Base-by-base conservation (phyloP, 2,113 vertebrate species). In the Pterocles gutturalis region DNA sequence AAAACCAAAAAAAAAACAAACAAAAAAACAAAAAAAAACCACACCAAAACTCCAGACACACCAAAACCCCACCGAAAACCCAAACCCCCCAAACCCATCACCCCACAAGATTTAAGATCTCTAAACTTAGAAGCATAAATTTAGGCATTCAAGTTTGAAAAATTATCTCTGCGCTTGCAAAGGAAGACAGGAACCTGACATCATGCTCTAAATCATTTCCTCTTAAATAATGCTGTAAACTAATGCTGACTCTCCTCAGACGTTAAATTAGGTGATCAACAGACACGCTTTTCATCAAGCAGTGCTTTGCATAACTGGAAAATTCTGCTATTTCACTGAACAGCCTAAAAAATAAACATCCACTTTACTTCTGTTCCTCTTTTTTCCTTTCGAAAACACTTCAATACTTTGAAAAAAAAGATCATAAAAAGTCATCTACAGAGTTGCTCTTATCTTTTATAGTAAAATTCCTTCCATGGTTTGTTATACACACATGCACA, bases 371-470 rank as follows among this genome's bases (percentile, higher is more conserved):
- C 49, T 76, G 18, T 73, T 86, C 25, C 31, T 85, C 19, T 67
- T 76, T 53, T 69, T 64, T 34, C 48, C 22, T 69, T 77, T 61
- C 28, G 73, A 75, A 73, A 89, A 41, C 29, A 51, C 10, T 72
- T 70, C 24, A 90, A 77, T 58, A 77, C 10, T 86, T 90, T 34
- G 13, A 36, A 66, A 66, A 82, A 70, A 83, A 57, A 57, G 17
- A 72, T 4, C 65, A 22, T 75, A 77, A 93, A 62, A 49, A 76
- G 10, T 17, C 79, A 89, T 72, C 51, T 79, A 93, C 57, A 76
- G 10, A 84, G 14, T 62, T 87, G 60, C 45, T 77, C 83, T 92
- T 95, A 79, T 46, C 67, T 96, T 97, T 85, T 90, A 90, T 79
- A 67, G 55, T 43, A 87, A 77, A 94, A 90, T 77, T 81, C 77